These are phyloP conservation scores for Aleiodes sp. DNA, from an alignment of 1,140 invertebrate genomes.

Conservation along the genomic window DNA sequence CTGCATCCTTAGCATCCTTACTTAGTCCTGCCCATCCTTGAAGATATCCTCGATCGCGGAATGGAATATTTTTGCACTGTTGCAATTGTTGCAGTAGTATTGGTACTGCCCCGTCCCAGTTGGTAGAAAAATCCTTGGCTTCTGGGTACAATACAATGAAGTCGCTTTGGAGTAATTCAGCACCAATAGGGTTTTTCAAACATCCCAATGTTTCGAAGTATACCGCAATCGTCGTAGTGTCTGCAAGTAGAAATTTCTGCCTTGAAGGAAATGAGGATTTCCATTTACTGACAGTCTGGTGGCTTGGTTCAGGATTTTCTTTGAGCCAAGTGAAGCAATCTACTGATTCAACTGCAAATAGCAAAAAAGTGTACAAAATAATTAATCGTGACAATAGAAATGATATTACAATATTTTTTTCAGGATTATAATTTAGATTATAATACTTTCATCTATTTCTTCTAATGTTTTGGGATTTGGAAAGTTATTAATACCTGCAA, in stretches of 20 bases:
- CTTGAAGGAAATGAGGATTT: background rate
- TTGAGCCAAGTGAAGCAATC: background rate
- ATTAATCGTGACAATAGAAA: no score
- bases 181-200: background rate
- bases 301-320: background rate
- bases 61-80: background rate
- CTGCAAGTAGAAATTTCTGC: background rate
- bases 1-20: background rate
- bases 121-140: background rate
- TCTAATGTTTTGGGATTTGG: background rate
- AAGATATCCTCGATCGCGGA: constrained; percentile 4
- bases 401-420: no score
- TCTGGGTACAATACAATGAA: background rate
- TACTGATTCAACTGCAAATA: background rate
- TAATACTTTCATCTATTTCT: background rate
- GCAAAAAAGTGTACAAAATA: no score
- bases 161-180: background rate
- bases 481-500: constrained; percentile 6
- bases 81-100: background rate
- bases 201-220: background rate
- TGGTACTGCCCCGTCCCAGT: background rate
- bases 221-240: background rate
- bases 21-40: background rate
- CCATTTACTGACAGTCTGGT: background rate
- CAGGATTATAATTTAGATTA: no score